phyloP scores from a whole-genome alignment of 1,140 invertebrate genomes.

The Drosophila persimilis region DNA sequence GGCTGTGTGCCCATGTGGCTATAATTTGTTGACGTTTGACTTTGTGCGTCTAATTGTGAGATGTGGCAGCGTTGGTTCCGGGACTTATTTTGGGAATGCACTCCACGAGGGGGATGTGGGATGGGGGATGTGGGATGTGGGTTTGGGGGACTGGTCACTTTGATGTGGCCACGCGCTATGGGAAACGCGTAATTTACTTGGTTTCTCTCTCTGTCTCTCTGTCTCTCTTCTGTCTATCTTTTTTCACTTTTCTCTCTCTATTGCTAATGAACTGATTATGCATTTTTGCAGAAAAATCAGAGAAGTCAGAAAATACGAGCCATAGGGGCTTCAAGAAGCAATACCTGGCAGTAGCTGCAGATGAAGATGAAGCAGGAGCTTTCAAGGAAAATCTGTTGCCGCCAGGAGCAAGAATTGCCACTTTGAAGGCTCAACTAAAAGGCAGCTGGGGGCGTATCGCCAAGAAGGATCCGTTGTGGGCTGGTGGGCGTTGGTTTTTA shows the following conservation, averaged over 20 bases:
- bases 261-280: conserved; percentile 77
- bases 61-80: conserved; percentile 37
- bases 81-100: conserved; percentile 55
- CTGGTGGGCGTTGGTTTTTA: conserved; percentile 42
- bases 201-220: conserved; percentile 25
- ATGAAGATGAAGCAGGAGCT: too few species aligned
- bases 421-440: too few species aligned
- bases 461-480: too few species aligned
- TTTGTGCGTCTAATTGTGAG: conserved; percentile 80
- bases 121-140: conserved; percentile 3
- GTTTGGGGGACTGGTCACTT: conserved; percentile 63
- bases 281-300: conserved; percentile 23
- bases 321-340: not conserved
- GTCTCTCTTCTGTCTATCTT: conserved; percentile 6
- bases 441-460: too few species aligned
- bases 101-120: not conserved
- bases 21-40: conserved; percentile 82
- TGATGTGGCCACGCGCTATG: conserved; percentile 69
- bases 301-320: too few species aligned
- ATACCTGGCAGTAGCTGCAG: conserved; percentile 36
- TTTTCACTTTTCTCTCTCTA: conserved; percentile 29
- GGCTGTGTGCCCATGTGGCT: conserved; percentile 74
- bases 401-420: not conserved
- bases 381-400: conserved; percentile 30
- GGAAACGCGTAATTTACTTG: conserved; percentile 76